These are phyloP conservation scores for Nemotelus pantherinus DNA, from an alignment of 2,888 invertebrate species.

Conservation along the genomic window DNA sequence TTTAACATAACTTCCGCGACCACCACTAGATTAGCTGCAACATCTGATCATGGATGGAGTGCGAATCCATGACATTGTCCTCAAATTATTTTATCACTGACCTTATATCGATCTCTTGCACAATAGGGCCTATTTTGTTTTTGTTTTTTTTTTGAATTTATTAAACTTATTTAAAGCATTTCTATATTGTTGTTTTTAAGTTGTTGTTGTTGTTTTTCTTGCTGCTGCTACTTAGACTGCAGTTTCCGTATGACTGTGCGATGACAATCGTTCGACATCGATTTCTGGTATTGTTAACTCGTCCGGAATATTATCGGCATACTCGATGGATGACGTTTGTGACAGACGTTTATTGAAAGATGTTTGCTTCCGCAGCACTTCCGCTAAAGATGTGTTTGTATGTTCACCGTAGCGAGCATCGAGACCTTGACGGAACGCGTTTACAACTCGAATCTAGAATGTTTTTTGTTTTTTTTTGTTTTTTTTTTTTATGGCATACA, in stretches of 20 bases:
- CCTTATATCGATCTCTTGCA: conserved; percentile 26
- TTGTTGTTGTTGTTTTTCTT: conserved; percentile 38
- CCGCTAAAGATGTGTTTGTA: conserved; percentile 90
- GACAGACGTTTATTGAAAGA: conserved; percentile 91
- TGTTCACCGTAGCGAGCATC: conserved; percentile 93
- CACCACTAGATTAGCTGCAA: too few relatives aligned
- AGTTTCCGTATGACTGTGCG: conserved; percentile 94
- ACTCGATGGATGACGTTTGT: conserved; percentile 91
- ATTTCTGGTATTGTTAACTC: conserved; percentile 90
- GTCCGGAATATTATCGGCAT: conserved; percentile 88
- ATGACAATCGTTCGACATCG: conserved; percentile 91
- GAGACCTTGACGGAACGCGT: conserved; percentile 99
- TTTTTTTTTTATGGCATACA: neutral
- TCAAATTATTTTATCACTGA: neutral
- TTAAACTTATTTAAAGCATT: conserved; percentile 26
- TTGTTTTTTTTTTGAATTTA: conserved; percentile 8
- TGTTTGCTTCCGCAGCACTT: conserved; percentile 93
- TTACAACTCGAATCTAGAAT: conserved; percentile 99
- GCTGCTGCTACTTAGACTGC: conserved; percentile 74
- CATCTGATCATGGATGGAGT: too few relatives aligned
- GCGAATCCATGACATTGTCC: too few relatives aligned
- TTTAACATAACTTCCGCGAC: too few relatives aligned
- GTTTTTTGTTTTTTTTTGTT: conserved; percentile 53
- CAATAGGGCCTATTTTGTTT: conserved; percentile 11
- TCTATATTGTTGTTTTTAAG: neutral